Conservation (phyloP, 2,888 invertebrate species). For the Sabellastarte sp. region DNA sequence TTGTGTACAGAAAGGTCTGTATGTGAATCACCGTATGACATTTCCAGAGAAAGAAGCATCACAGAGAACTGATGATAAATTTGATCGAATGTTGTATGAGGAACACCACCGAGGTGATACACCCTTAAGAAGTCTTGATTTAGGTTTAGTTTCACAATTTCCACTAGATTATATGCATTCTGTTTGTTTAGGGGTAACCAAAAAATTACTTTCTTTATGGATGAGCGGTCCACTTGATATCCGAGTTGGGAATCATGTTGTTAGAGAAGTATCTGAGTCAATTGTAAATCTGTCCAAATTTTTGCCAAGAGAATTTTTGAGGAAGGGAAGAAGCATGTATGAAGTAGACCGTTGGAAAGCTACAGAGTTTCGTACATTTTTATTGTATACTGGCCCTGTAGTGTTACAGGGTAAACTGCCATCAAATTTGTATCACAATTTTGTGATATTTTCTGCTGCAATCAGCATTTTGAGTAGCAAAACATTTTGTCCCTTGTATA, state of each 20-base stretch:
- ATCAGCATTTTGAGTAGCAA: not conserved
- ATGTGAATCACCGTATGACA: not conserved
- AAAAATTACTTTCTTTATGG: constrained; percentile 29
- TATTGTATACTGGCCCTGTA: constrained; percentile 36
- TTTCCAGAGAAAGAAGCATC: not conserved
- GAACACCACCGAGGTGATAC: constrained; percentile 30
- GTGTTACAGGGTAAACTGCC: constrained; percentile 23
- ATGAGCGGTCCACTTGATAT: constrained; percentile 25
- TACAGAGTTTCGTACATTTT: constrained; percentile 35
- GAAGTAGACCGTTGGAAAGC: constrained; percentile 39
- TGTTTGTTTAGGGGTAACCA: constrained; percentile 41
- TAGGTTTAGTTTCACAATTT: constrained; percentile 36
- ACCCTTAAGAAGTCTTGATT: constrained; percentile 23
- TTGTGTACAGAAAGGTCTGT: not conserved
- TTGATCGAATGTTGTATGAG: constrained; percentile 29
- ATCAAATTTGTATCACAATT: constrained; percentile 25
- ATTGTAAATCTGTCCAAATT: constrained; percentile 13
- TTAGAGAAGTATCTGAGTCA: not conserved
- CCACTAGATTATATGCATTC: constrained; percentile 49
- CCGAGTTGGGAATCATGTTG: not conserved
- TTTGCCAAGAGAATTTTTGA: constrained; percentile 30
- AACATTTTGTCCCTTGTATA: not conserved
- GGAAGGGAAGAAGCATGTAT: constrained; percentile 27
- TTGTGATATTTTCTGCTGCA: constrained; percentile 23
- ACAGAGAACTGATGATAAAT: constrained; percentile 7